Conservation (phyloP, 2,113 vertebrate species). For the Numenius arquata region DNA sequence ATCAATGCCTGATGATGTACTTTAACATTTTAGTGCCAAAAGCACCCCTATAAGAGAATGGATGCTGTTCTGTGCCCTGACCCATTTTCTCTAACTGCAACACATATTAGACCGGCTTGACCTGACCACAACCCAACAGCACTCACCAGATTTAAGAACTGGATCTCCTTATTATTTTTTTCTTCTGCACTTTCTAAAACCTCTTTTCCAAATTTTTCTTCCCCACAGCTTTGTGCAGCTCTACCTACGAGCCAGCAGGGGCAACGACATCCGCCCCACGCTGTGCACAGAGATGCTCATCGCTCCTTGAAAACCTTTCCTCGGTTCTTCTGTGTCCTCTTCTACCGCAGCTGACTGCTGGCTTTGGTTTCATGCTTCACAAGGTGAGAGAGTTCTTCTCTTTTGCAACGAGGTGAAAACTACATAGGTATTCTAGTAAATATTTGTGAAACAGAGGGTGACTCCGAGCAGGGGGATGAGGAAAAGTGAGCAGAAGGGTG, state of each 20-base stretch:
- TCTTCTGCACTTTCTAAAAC: neutral
- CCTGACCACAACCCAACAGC: neutral
- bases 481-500: neutral
- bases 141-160: neutral
- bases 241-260: neutral
- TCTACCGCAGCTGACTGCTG: neutral
- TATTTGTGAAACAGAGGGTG: neutral
- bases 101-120: neutral
- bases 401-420: neutral
- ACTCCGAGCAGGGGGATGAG: neutral
- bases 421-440: neutral
- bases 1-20: neutral
- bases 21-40: neutral
- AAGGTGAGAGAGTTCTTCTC: neutral
- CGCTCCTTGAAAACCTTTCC: neutral
- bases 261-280: rapidly evolving
- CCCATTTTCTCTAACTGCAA: neutral
- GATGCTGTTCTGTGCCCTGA: neutral
- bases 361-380: neutral
- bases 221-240: neutral
- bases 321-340: neutral
- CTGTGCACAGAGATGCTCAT: neutral
- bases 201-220: neutral
- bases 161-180: neutral
- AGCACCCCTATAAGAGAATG: neutral